Percentiles rank a stretch among this genome's conserved stretches.
Evolutionary conservation across 2,113 vertebrate species (phyloP).

Genomic region (Chaenogobius annularis): DNA sequence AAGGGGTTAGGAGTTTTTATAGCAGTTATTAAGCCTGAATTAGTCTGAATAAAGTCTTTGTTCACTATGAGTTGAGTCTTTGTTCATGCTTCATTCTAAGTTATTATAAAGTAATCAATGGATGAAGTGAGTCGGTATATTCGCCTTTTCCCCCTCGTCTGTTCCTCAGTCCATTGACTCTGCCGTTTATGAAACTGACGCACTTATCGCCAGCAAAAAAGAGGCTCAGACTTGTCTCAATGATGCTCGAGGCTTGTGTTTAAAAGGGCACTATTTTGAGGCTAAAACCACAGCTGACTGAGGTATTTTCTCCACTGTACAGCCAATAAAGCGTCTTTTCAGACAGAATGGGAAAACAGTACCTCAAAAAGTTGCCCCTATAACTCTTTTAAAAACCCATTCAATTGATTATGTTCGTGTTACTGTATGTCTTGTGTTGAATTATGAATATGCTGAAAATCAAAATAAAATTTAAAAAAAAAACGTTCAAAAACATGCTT

Average conservation of each 20-base stretch:
- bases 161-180: background rate
- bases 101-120: too few relatives aligned
- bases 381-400: slow-evolving; percentile 11
- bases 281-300: slow-evolving; percentile 10
- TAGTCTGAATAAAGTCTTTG: too few relatives aligned
- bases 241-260: slow-evolving; percentile 25
- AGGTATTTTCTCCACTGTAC: slow-evolving; percentile 10
- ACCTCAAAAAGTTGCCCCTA: background rate
- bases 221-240: slow-evolving; percentile 42
- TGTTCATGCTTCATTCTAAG: too few relatives aligned
- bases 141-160: background rate
- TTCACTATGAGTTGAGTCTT: too few relatives aligned
- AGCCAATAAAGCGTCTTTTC: background rate
- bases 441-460: slow-evolving; percentile 74
- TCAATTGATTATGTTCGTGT: slow-evolving; percentile 74
- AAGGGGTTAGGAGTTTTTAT: too few relatives aligned
- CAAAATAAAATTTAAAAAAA: slow-evolving; percentile 40
- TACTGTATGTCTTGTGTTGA: slow-evolving; percentile 77
- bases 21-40: too few relatives aligned
- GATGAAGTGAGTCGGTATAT: too few relatives aligned
- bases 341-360: background rate
- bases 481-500: slow-evolving; percentile 15
- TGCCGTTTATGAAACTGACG: slow-evolving; percentile 22
- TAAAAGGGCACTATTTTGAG: slow-evolving; percentile 40
- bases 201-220: slow-evolving; percentile 56